These are phyloP conservation scores for Paracanthobrama guichenoti DNA, from an alignment of 2,113 vertebrate genomes.

Conservation along the genomic window DNA sequence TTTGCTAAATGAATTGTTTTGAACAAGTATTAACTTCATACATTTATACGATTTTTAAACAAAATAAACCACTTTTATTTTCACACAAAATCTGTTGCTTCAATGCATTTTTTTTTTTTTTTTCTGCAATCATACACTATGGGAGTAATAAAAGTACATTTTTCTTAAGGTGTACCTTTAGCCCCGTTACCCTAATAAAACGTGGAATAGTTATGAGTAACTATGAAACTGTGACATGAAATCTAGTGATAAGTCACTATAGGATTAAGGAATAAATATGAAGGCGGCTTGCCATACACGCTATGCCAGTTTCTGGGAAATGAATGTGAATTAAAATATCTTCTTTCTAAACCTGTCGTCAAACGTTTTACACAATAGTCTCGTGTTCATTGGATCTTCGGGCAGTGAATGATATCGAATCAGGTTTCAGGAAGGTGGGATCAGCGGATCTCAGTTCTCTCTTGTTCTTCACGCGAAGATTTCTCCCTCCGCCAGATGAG, in stretches of 20 bases:
- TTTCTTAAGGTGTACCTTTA: no score
- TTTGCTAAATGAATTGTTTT: no score
- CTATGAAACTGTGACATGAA: neutral
- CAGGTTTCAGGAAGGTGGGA: neutral
- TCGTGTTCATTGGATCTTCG: neutral
- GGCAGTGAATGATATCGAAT: neutral
- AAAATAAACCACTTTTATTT: no score
- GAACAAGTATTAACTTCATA: no score
- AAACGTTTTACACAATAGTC: neutral
- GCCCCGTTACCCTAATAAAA: neutral
- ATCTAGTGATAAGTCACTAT: neutral
- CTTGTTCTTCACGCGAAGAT: neutral
- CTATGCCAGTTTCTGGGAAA: neutral
- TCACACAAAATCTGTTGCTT: no score
- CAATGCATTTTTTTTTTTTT: no score
- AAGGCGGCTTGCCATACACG: neutral
- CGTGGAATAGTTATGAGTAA: neutral
- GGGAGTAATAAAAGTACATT: no score
- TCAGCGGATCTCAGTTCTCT: neutral
- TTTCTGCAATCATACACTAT: no score
- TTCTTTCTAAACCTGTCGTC: neutral
- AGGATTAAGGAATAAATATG: neutral
- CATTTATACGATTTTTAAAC: no score
- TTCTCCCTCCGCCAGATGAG: constrained; percentile 6
- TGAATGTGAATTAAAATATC: neutral